Conservation (phyloP, 2,113 vertebrate genomes). For the Hippopotamus amphibius region DNA sequence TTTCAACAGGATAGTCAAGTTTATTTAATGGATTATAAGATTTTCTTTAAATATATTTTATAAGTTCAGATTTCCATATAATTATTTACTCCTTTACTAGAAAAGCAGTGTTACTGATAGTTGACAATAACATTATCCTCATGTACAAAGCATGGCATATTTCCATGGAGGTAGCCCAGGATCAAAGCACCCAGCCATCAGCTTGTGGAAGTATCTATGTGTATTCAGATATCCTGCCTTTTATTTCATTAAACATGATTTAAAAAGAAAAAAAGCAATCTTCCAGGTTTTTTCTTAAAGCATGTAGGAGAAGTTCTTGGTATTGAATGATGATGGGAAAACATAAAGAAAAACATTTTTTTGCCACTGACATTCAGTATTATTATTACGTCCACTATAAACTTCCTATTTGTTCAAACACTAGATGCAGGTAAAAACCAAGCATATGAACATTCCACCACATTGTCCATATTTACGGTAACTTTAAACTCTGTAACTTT, state of each 20-base stretch:
- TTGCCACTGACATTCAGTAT: neutral
- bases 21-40: neutral
- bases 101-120: conserved; percentile 11
- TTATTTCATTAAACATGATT: conserved; percentile 44
- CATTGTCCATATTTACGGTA: neutral
- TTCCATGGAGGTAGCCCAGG: neutral
- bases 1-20: conserved; percentile 39
- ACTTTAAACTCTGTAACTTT: neutral
- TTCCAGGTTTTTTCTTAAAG: neutral
- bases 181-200: neutral
- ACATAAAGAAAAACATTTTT: neutral
- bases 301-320: neutral
- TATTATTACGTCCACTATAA: neutral
- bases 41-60: neutral
- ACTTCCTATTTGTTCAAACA: neutral
- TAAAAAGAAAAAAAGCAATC: neutral
- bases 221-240: neutral
- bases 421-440: neutral
- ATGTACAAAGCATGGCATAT: neutral
- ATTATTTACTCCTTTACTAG: neutral
- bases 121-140: conserved; percentile 21
- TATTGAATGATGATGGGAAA: neutral
- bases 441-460: neutral
- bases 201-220: neutral
- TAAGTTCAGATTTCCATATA: conserved; percentile 41